Base-by-base conservation (phyloP, 2,797 vertebrate species). In the Myotis myotis region DNA sequence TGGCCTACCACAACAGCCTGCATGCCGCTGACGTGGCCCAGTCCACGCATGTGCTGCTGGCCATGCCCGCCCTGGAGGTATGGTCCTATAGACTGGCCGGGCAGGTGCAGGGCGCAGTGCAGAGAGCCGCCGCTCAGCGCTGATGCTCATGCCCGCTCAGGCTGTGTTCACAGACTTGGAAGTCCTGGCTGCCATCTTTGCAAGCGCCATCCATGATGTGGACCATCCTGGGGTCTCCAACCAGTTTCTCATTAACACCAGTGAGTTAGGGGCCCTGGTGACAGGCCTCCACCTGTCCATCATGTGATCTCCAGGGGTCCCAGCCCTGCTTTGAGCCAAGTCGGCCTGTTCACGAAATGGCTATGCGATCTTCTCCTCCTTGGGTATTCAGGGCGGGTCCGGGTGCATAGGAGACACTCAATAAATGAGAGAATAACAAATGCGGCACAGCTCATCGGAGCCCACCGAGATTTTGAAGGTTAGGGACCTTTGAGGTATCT, bases 241-340 rank as follows among this genome's bases (percentile, higher is more conserved):
- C 98, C 99, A 99, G 98, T 99, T 99, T 96, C 98, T 99, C 96
- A 99, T 99, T 96, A 99, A 99, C 98, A 99, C 99, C 95, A 99
- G 99, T 99, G 98, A 96, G 99, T 95, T 4, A 19, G 30, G 12
- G 38, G 22, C 55, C 55, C 47, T 17, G 9, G 41, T 10, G 41
- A 44, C 41, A 44, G 41, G 28, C 49, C 86, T 7, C 51, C n/a
- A 17, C 33, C 60, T 68, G 87, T 62, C 75, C 5, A 1, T 75
- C 33, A 9, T 53, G 30, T 33, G 41, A 15, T 51, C 68, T 51
- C 71, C 22, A 30, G 33, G 12, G 13, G 57, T 20, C 66, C 62
- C 51, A 53, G 38, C 16, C 62, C 86, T 86, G 38, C 74, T 33
- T 55, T 23, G 47, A 79, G 36, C 41, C 74, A 20, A 3, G 53